phyloP scores from a whole-genome alignment of 2,113 vertebrate species.

The human (Homo sapiens) region DNA sequence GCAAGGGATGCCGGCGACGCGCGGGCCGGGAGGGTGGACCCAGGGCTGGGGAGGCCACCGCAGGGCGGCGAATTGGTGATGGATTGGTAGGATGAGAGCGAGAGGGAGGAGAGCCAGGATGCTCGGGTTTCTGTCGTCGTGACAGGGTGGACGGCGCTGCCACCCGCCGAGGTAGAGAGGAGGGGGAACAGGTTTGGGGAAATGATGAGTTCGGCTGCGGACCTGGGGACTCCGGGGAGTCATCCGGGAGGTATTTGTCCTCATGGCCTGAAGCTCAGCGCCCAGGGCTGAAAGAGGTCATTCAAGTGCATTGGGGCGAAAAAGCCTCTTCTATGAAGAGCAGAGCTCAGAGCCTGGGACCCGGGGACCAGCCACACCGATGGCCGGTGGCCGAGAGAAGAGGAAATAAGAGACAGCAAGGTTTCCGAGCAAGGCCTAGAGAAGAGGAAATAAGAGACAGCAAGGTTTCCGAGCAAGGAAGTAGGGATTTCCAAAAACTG shows the following conservation, averaged over 20 bases:
- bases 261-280: not conserved
- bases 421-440: not conserved
- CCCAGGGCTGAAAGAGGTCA: not conserved
- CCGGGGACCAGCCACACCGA: not conserved
- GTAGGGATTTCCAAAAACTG: too few species aligned
- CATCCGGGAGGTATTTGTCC: not conserved
- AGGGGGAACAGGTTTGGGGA: not conserved
- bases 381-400: not conserved
- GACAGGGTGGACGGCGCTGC: not conserved
- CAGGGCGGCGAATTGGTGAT: not conserved
- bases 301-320: not conserved
- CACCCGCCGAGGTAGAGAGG: rapidly evolving
- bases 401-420: not conserved
- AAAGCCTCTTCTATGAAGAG: not conserved
- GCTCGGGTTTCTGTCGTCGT: not conserved
- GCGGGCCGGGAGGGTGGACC: not conserved
- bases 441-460: not conserved
- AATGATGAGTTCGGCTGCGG: not conserved
- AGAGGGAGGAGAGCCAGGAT: not conserved
- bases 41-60: not conserved
- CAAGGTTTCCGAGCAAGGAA: not conserved
- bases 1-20: not conserved
- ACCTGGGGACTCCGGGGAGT: not conserved
- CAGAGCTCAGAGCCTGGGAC: not conserved
- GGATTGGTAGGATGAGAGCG: rapidly evolving